Conservation (phyloP, 2,797 vertebrate genomes). For the Bovichtus variegatus region DNA sequence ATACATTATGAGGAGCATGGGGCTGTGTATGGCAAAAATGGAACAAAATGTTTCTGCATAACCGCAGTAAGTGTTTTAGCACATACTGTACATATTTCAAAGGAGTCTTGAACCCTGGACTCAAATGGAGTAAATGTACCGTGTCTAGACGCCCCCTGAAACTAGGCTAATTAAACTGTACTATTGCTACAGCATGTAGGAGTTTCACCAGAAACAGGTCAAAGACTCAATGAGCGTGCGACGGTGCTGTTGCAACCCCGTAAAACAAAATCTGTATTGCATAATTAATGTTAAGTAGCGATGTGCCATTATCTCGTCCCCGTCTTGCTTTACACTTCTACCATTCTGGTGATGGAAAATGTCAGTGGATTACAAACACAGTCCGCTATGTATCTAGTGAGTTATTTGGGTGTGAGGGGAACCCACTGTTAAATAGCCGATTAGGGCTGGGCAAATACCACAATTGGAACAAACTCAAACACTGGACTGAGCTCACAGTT, state of each 20-base stretch:
- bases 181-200: not conserved
- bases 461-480: conserved; percentile 16
- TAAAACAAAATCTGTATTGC: conserved; percentile 5
- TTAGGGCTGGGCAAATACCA: conserved; percentile 40
- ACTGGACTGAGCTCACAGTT: conserved; percentile 40
- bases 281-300: conserved; percentile 45
- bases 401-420: conserved; percentile 12
- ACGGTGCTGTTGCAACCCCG: not conserved
- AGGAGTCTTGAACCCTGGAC: not conserved
- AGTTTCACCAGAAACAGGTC: not conserved
- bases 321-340: conserved; percentile 1
- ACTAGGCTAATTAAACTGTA: conserved; percentile 6
- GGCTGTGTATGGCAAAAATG: not conserved
- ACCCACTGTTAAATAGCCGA: conserved; percentile 21
- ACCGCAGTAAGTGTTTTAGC: not conserved
- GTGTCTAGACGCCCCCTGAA: not conserved
- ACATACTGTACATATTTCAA: not conserved
- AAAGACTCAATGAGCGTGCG: not conserved
- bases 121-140: not conserved
- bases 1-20: not conserved
- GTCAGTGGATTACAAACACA: conserved; percentile 2
- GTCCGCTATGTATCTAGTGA: not conserved
- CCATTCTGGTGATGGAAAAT: not conserved
- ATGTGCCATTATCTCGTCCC: conserved; percentile 19
- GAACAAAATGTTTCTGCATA: not conserved